These are phyloP conservation scores for Chitala chitala DNA, from an alignment of 2,113 vertebrate genomes.

Conservation along the genomic window DNA sequence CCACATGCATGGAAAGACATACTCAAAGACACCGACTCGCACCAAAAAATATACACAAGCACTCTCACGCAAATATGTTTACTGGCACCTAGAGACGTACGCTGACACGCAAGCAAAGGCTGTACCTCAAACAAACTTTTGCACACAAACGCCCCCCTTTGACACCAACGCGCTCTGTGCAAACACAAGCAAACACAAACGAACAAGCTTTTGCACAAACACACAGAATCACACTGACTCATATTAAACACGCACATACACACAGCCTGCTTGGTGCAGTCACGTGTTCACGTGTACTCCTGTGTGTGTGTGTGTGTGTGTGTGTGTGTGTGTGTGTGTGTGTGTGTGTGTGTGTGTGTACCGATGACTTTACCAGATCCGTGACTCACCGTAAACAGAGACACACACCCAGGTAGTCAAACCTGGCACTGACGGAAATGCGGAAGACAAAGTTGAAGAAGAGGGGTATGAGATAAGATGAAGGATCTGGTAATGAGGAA, in stretches of 20 bases:
- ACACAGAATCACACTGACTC: background rate
- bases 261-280: background rate
- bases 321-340: background rate
- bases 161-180: too few species aligned
- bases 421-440: background rate
- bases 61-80: too few species aligned
- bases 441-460: slow-evolving; percentile 27
- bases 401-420: slow-evolving; percentile 63
- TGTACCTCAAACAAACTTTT: too few species aligned
- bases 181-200: background rate
- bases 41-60: too few species aligned
- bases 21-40: too few species aligned
- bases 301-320: background rate
- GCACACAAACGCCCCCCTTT: too few species aligned
- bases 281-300: background rate
- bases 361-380: slow-evolving; percentile 73
- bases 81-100: too few species aligned
- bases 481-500: too few species aligned
- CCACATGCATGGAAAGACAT: too few species aligned
- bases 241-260: too few species aligned
- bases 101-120: too few species aligned
- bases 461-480: slow-evolving; percentile 1
- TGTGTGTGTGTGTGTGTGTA: background rate
- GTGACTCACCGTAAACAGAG: slow-evolving; percentile 66
- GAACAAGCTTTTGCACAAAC: background rate